Evolutionary conservation across 2,888 invertebrate genomes (phyloP).

Genomic region (Merodon equestris): DNA sequence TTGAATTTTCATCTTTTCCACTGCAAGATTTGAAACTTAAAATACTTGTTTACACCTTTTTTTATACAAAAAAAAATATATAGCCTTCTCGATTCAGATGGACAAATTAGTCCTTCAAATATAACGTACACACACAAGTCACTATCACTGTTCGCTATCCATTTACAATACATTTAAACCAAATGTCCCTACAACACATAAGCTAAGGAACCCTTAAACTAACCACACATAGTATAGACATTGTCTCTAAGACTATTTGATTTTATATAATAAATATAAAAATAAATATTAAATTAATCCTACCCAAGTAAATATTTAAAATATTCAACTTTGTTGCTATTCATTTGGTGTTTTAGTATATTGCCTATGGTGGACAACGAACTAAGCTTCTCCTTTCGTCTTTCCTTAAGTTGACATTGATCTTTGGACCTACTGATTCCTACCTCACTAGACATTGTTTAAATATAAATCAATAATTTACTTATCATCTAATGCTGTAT

Average conservation of each 20-base stretch:
- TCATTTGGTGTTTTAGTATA: constrained; percentile 26
- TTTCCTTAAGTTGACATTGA: no score
- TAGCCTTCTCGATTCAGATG: constrained; percentile 43
- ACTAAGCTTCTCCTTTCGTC: not conserved
- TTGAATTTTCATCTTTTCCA: no score
- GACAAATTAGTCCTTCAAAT: constrained; percentile 29
- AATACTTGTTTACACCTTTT: constrained; percentile 27
- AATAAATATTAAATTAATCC: constrained; percentile 55
- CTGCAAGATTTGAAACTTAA: constrained; percentile 2
- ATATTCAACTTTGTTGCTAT: not conserved
- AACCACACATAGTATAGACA: not conserved
- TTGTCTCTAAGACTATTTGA: constrained; percentile 17
- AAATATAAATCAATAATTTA: not conserved
- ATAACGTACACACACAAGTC: not conserved
- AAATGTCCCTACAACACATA: constrained; percentile 14
- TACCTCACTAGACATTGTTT: constrained; percentile 3
- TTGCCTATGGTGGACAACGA: constrained; percentile 4
- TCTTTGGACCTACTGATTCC: constrained; percentile 1
- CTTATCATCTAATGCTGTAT: constrained; percentile 7
- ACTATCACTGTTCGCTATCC: not conserved
- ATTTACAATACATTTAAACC: not conserved
- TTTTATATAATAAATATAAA: constrained; percentile 38
- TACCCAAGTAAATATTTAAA: constrained; percentile 25
- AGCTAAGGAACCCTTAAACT: constrained; percentile 8
- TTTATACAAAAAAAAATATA: constrained; percentile 51